Conservation (phyloP, 2,113 vertebrate species). For the Rousettus leschenaultii region DNA sequence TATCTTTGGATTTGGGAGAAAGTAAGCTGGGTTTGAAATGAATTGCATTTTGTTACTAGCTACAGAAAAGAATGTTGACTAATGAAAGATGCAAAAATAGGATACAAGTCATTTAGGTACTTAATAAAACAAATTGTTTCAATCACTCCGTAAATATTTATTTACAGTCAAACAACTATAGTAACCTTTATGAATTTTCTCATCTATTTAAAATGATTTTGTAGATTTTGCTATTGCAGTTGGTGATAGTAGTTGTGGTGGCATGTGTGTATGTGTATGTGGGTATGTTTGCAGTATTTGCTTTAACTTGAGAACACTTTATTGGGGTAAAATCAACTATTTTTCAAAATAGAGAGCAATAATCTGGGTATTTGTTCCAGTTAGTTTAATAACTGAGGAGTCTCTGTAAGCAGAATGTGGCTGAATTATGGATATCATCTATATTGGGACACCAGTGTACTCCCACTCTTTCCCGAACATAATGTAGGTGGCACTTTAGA, state of each 20-base stretch:
- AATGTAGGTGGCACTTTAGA: background rate
- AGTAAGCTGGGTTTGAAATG: background rate
- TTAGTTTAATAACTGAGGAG: background rate
- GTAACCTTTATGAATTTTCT: background rate
- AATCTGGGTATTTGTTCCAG: background rate
- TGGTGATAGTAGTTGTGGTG: rapidly evolving
- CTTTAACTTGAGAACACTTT: background rate
- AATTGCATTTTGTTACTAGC: background rate
- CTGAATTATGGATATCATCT: background rate
- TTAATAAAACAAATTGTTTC: background rate
- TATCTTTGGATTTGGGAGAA: background rate
- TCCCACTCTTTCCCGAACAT: rapidly evolving
- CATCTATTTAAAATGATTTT: background rate
- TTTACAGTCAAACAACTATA: background rate
- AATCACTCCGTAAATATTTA: background rate
- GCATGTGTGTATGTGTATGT: background rate
- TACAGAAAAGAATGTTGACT: background rate
- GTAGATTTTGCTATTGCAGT: background rate
- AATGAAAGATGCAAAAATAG: background rate
- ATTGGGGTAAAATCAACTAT: background rate
- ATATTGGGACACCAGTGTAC: rapidly evolving
- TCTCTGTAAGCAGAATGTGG: background rate
- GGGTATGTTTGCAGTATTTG: background rate
- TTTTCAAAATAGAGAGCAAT: background rate
- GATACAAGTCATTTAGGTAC: background rate